Evolutionary conservation across 2,113 vertebrate species (phyloP).

Genomic region (Notothenia coriiceps): DNA sequence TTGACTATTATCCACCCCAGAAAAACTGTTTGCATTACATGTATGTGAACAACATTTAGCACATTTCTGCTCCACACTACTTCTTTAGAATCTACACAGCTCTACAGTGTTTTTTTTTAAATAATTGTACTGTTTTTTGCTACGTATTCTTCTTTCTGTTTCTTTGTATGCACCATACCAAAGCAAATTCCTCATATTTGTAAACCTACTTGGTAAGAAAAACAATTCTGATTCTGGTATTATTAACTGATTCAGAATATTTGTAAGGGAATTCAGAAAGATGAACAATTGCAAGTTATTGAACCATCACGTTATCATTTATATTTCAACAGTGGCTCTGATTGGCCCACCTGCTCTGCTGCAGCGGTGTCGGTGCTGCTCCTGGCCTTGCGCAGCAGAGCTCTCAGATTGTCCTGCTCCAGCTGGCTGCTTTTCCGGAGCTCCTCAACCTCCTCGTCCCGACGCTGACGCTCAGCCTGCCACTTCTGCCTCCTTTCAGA

Average conservation of each 20-base stretch:
- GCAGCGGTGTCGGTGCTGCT: slow-evolving; percentile 87
- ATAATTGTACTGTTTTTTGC: too few relatives aligned
- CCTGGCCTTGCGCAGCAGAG: slow-evolving; percentile 88
- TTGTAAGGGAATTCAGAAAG: background rate
- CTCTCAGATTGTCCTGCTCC: slow-evolving; percentile 88
- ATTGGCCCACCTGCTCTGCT: slow-evolving; percentile 87
- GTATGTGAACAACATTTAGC: too few relatives aligned
- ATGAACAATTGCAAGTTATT: background rate
- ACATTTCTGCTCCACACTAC: too few relatives aligned
- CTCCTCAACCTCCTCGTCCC: slow-evolving; percentile 93
- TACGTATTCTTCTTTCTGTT: too few relatives aligned
- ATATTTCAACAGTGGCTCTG: background rate
- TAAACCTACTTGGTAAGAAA: too few relatives aligned
- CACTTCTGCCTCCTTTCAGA: slow-evolving; percentile 93
- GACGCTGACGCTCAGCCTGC: slow-evolving; percentile 87
- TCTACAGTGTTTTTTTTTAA: too few relatives aligned
- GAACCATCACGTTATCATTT: background rate
- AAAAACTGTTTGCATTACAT: too few relatives aligned
- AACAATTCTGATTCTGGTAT: background rate
- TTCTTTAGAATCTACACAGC: too few relatives aligned
- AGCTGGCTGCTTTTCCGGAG: slow-evolving; percentile 86
- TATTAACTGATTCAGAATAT: background rate
- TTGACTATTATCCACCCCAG: too few relatives aligned
- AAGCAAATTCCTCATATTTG: too few relatives aligned
- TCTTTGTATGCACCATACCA: too few relatives aligned